These are phyloP conservation scores for Perdix hodgsoniae DNA, from an alignment of 2,797 vertebrate species.

Conservation along the genomic window DNA sequence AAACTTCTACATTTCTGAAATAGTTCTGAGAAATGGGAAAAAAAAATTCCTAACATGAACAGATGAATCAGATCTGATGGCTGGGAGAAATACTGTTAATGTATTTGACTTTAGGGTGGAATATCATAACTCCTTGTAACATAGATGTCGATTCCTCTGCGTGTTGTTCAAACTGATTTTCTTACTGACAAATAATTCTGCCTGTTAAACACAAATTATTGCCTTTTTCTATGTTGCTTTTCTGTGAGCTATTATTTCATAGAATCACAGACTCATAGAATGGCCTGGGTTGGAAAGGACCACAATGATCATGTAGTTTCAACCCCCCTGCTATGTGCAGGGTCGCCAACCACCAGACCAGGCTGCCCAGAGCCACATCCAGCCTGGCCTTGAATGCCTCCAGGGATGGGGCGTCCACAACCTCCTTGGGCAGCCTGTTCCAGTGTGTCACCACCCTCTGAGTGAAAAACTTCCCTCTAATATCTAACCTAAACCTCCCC, in stretches of 20 bases:
- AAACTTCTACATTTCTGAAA: background rate
- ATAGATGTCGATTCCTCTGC: background rate
- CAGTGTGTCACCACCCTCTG: too few species aligned
- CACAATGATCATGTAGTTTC: too few species aligned
- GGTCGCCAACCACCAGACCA: too few species aligned
- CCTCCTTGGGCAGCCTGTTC: too few species aligned
- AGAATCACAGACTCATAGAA: too few species aligned
- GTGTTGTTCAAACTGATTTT: background rate
- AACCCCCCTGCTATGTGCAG: too few species aligned
- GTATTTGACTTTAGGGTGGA: background rate
- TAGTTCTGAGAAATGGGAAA: background rate
- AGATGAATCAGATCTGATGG: background rate
- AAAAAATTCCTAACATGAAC: background rate
- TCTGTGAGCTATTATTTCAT: background rate
- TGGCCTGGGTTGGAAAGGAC: too few species aligned
- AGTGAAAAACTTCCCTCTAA: too few species aligned
- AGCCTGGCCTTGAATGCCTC: too few species aligned
- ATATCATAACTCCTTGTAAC: background rate
- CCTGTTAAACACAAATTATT: background rate
- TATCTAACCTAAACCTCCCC: too few species aligned
- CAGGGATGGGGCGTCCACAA: too few species aligned
- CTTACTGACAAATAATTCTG: background rate
- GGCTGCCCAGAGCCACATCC: too few species aligned
- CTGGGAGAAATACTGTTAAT: background rate
- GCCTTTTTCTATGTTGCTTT: background rate